Evolutionary conservation across 2,888 invertebrate genomes (phyloP), one percentile per base, ranked within the genome.

Genomic region (Dolichopus griseipennis): DNA sequence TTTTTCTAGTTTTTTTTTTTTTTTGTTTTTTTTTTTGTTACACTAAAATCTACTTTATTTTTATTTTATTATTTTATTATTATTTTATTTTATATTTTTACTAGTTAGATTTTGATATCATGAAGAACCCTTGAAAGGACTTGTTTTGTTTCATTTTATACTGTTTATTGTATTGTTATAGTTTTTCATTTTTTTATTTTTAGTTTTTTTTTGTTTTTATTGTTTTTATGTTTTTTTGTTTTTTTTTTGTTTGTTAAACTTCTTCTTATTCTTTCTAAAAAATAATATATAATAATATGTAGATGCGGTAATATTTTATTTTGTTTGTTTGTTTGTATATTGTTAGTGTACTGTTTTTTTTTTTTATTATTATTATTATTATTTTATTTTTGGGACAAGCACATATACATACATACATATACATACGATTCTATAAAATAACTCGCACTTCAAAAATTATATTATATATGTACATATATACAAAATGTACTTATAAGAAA

Each of bases 1-100:
- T 12, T 52, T 52, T 52, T 52, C n/a, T n/a, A n/a, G n/a, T n/a
- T n/a, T n/a, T n/a, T n/a, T n/a, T 37, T 41, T 41, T 15, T 41
- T 41, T 9, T 41, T 41, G 1, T 52, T 52, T 52, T 52, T 12
- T 52, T 52, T 52, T 52, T 52, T 52, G 52, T 52, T 52, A 52
- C 52, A 52, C 52, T 52, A 52, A 52, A 52, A 52, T 52, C 52
- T 52, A 52, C 52, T 52, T 52, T 52, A 52, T 52, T n/a, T 18
- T 41, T 41, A 12, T 41, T 9, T 41, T 52, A 18, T 52, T 52
- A 15, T 52, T 52, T 18, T 52, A 18, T 18, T 52, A n/a, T 41
- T 41, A 15, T 7, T 41, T 9, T 41, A 12, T 6, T 7, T 41
- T 9, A 2, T 41, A 2, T 15, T 41, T 12, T 41, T 41, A n/a